phyloP scores from a whole-genome alignment of 2,797 vertebrate species.

The Anomalospiza imberbis region DNA sequence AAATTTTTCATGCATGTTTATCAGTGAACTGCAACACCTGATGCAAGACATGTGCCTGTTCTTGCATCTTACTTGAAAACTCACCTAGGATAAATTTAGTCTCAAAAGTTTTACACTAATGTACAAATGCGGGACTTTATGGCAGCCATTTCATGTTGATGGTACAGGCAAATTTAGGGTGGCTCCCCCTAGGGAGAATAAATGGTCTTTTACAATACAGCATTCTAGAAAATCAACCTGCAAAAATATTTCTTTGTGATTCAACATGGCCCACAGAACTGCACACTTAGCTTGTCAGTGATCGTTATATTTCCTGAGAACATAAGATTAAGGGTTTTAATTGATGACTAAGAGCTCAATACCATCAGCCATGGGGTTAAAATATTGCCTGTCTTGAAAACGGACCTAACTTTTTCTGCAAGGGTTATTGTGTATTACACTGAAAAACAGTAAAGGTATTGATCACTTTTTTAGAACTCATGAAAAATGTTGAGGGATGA shows the following conservation, averaged over 20 bases:
- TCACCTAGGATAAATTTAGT: neutral
- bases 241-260: neutral
- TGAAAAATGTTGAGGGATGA: neutral
- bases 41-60: neutral
- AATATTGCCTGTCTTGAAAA: neutral
- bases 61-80: neutral
- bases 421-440: neutral
- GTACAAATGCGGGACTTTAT: neutral
- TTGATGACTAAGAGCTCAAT: neutral
- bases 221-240: neutral
- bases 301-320: neutral
- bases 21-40: neutral
- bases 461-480: neutral
- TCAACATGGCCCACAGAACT: neutral
- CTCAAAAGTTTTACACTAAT: neutral
- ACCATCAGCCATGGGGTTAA: neutral
- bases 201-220: neutral
- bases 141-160: neutral
- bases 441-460: neutral
- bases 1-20: neutral
- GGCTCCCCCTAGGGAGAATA: neutral
- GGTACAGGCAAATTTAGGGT: neutral
- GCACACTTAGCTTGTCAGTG: neutral
- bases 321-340: neutral
- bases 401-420: neutral